Conservation (phyloP, 2,113 vertebrate genomes). For the Coturnix japonica region DNA sequence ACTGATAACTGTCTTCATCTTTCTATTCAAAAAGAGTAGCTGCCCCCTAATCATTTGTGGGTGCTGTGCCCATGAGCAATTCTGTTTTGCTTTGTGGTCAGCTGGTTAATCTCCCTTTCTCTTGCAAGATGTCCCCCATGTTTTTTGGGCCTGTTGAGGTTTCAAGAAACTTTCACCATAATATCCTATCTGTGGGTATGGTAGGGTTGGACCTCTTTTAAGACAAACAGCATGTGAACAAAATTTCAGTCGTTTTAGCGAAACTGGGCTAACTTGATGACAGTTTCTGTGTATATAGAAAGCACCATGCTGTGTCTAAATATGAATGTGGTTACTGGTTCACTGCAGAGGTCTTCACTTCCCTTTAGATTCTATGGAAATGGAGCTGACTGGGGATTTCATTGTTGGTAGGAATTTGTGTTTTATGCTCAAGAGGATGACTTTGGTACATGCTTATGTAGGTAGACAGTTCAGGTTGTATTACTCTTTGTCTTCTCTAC, state of each 20-base stretch:
- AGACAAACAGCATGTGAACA: background rate
- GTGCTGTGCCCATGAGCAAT: background rate
- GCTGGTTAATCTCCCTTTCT: background rate
- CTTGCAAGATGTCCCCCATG: background rate
- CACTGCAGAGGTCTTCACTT: background rate
- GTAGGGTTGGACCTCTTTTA: background rate
- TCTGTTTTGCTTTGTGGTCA: background rate
- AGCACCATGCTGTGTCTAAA: background rate
- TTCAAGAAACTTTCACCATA: background rate
- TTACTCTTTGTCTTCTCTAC: background rate
- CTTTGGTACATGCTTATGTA: background rate
- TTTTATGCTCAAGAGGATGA: background rate
- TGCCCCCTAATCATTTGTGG: background rate
- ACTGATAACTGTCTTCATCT: background rate
- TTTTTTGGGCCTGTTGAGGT: background rate
- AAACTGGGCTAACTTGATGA: background rate
- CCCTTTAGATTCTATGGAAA: background rate
- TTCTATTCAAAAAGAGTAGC: background rate
- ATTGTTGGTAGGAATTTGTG: background rate
- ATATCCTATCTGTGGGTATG: rapidly evolving
- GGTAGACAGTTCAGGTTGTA: background rate
- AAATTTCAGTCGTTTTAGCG: background rate
- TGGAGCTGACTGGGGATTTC: background rate
- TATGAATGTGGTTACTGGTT: background rate
- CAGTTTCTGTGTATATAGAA: background rate